Percentiles rank a stretch among this genome's conserved stretches.
These are phyloP conservation scores for Lonchura striata DNA, from an alignment of 2,113 vertebrate species.

Conservation along the genomic window DNA sequence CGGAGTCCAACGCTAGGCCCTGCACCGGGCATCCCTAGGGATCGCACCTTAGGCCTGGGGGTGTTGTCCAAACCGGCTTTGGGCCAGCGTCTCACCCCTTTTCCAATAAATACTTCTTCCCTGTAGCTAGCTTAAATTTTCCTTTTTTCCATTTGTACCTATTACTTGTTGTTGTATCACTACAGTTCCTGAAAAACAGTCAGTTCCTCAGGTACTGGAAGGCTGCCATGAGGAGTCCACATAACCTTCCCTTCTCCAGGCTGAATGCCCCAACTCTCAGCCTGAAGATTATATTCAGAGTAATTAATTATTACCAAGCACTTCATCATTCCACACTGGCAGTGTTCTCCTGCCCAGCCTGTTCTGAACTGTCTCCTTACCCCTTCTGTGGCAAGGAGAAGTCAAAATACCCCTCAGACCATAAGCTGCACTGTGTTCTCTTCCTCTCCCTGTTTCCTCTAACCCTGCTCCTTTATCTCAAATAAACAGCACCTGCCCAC, in stretches of 20 bases:
- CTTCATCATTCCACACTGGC: no score
- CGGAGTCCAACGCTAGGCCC: fast-evolving
- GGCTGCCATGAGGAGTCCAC: background rate
- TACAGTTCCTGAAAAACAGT: no score
- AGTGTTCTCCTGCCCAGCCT: background rate
- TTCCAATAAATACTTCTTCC: background rate
- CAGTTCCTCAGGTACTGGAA: no score
- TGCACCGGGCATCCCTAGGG: no score
- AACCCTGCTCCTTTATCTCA: background rate
- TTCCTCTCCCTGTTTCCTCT: background rate
- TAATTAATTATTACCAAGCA: background rate
- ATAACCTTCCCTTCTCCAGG: background rate
- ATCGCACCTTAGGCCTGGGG: fast-evolving
- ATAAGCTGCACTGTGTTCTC: fast-evolving
- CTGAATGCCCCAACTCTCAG: no score
- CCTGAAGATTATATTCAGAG: background rate
- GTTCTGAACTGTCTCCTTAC: background rate
- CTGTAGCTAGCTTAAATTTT: fast-evolving
- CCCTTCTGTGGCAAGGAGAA: background rate
- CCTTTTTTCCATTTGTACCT: background rate
- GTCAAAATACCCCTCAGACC: background rate
- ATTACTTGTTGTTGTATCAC: fast-evolving
- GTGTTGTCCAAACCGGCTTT: no score
- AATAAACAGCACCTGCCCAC: background rate
- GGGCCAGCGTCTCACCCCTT: background rate